These are phyloP conservation scores for Regulus satrapa DNA, from an alignment of 2,113 vertebrate genomes.

Conservation along the genomic window DNA sequence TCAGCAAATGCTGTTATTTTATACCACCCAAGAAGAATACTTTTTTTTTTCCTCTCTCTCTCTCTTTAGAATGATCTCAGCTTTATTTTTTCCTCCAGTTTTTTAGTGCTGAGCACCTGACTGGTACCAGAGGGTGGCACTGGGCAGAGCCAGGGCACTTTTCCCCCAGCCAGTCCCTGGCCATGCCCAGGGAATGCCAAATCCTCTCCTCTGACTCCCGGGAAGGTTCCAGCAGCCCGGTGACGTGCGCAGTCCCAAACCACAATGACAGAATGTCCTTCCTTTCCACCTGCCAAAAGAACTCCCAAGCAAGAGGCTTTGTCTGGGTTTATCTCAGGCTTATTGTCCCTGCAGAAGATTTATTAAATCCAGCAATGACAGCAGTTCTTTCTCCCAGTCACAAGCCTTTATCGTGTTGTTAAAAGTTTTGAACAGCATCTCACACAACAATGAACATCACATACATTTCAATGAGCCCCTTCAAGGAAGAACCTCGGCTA, in stretches of 20 bases:
- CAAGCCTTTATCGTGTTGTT: conserved; percentile 27
- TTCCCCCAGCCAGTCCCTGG: rapidly evolving
- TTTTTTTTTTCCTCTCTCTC: background rate
- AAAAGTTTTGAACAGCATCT: conserved; percentile 1
- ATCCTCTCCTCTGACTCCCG: rapidly evolving
- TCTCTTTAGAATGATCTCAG: background rate
- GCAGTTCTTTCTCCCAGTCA: background rate
- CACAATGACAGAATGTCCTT: background rate
- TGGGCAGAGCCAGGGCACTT: rapidly evolving
- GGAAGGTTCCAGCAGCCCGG: background rate
- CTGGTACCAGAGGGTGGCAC: background rate
- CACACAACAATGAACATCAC: conserved; percentile 19
- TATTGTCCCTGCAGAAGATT: background rate
- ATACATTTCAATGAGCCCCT: background rate
- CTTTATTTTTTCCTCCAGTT: background rate
- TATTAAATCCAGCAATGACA: conserved; percentile 40
- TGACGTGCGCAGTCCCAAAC: rapidly evolving
- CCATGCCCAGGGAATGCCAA: background rate
- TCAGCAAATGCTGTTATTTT: background rate
- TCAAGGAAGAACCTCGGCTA: background rate
- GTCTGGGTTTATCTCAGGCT: background rate
- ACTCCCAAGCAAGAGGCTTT: background rate
- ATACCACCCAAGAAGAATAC: background rate
- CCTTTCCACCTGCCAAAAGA: background rate
- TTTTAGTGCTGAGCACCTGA: background rate